Evolutionary conservation across 2,888 invertebrate genomes (phyloP).

Genomic region (Xestia ashworthii): DNA sequence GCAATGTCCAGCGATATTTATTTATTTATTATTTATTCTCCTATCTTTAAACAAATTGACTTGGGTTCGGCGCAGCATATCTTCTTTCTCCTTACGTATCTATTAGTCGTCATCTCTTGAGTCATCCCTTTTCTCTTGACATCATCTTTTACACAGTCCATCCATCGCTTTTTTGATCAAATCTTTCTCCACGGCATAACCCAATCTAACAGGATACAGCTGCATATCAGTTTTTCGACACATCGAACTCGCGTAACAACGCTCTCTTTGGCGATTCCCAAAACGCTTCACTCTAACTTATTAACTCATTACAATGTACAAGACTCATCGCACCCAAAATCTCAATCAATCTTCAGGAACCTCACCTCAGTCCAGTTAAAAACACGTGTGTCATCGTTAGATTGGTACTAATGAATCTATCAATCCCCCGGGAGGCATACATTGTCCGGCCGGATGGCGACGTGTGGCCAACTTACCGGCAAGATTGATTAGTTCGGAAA

Average conservation of each 20-base stretch:
- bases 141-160: neutral
- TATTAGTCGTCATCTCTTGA: neutral
- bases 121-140: neutral
- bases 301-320: slow-evolving; percentile 12
- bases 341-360: slow-evolving; percentile 50
- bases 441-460: slow-evolving; percentile 71
- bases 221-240: neutral
- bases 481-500: slow-evolving; percentile 79
- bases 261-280: neutral
- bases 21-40: too few relatives aligned
- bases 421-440: slow-evolving; percentile 80
- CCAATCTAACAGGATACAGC: neutral
- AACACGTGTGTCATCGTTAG: slow-evolving; percentile 67
- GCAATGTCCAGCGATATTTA: too few relatives aligned
- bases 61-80: neutral
- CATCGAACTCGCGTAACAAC: too few relatives aligned
- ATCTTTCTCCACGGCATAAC: neutral
- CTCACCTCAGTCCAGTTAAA: slow-evolving; percentile 63
- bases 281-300: neutral
- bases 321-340: slow-evolving; percentile 32
- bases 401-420: slow-evolving; percentile 73
- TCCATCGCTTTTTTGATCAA: neutral
- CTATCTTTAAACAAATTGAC: neutral
- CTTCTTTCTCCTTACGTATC: neutral
- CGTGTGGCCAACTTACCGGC: slow-evolving; percentile 70